Evolutionary conservation across 2,113 vertebrate genomes (phyloP).

Genomic region (Oreotrochilus melanogaster): DNA sequence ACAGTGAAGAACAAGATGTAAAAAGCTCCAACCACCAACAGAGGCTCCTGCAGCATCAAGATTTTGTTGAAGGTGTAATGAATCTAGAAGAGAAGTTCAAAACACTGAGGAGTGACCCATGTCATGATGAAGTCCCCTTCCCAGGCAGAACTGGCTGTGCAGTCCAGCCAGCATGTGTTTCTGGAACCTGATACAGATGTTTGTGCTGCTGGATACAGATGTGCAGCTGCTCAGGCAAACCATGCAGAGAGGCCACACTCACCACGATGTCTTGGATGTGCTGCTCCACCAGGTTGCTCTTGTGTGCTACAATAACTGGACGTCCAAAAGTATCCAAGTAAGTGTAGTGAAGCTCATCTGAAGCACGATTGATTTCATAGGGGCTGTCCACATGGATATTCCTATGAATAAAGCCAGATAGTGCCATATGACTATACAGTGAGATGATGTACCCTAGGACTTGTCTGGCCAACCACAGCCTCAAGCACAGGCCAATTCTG

Average conservation of each 20-base stretch:
- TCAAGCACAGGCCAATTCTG: not conserved
- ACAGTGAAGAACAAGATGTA: conserved; percentile 98
- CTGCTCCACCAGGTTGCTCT: conserved; percentile 95
- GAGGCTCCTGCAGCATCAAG: conserved; percentile 97
- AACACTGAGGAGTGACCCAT: not conserved
- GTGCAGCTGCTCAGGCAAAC: not conserved
- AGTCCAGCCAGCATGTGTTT: not conserved
- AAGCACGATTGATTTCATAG: conserved; percentile 87
- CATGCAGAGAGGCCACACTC: not conserved
- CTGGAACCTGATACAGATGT: not conserved
- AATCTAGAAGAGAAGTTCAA: conserved; percentile 77
- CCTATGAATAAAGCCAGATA: conserved; percentile 69
- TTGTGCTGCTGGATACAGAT: not conserved
- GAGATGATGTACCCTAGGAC: not conserved
- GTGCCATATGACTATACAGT: not conserved
- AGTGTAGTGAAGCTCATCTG: conserved; percentile 93
- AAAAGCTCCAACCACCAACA: conserved; percentile 95
- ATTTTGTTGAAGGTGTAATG: conserved; percentile 98
- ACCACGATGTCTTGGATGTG: conserved; percentile 99
- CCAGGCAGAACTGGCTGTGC: not conserved
- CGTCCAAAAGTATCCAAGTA: conserved; percentile 97
- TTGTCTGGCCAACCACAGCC: not conserved
- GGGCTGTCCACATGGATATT: conserved; percentile 95
- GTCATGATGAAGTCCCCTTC: not conserved
- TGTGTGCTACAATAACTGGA: conserved; percentile 92